phyloP scores from a whole-genome alignment of 2,888 invertebrate genomes.

The Petrolisthes manimaculis region DNA sequence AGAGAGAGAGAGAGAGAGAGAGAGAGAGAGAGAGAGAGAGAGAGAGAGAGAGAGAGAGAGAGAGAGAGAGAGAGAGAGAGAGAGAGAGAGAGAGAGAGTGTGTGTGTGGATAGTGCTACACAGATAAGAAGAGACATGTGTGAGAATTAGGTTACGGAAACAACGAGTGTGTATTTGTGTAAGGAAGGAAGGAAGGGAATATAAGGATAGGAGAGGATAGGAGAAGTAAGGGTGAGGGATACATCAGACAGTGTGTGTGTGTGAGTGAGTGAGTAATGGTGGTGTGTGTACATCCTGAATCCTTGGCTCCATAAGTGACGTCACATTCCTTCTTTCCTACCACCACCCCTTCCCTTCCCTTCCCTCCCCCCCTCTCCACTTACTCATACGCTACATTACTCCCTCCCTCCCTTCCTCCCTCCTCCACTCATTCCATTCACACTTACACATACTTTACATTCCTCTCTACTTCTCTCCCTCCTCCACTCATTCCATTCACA shows the following conservation, averaged over 20 bases:
- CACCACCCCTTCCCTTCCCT: too few relatives aligned
- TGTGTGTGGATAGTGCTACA: neutral
- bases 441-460: too few relatives aligned
- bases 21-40: neutral
- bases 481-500: neutral
- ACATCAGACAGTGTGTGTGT: slow-evolving; percentile 1
- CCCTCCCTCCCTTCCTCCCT: too few relatives aligned
- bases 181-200: neutral
- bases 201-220: neutral
- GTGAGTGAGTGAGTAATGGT: slow-evolving; percentile 11
- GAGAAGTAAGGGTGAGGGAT: neutral
- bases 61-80: neutral
- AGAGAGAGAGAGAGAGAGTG: neutral
- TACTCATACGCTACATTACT: too few relatives aligned
- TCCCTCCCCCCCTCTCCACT: too few relatives aligned
- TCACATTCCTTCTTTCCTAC: too few relatives aligned
- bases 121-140: neutral
- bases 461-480: neutral
- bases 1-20: neutral
- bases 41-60: neutral
- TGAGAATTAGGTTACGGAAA: neutral
- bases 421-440: too few relatives aligned
- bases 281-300: too few relatives aligned
- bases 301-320: too few relatives aligned
- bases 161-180: neutral